Base-by-base conservation (phyloP, 2,888 invertebrate species). In the Torymus auratus region DNA sequence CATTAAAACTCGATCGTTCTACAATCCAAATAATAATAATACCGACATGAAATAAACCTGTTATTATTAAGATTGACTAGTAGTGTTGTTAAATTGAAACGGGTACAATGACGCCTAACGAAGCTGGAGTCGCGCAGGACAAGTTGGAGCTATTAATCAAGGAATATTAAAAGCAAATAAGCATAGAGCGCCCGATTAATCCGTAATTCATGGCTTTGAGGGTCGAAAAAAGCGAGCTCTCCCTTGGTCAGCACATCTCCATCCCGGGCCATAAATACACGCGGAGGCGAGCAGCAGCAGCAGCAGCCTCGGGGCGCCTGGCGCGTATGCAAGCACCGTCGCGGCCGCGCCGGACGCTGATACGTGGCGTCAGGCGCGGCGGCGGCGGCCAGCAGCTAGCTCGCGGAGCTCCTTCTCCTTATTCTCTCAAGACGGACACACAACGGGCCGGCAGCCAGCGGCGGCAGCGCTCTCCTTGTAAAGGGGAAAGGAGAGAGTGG, bases 381-480 rank as follows among this genome's bases (percentile, higher is more conserved):
- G n/a, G 58, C 64, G 73, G 61, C 53, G 61, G 62, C 1, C 3
- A 2, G 28, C 28, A 1, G 41, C 41, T 20, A 23, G 41, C 12
- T 15, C 20, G 60, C 53, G n/a, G 13, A 28, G 62, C 61, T 61
- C 61, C 58, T 56, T 78, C 78, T 77, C 65, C 61, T 70, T 74
- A 76, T 72, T 72, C 71, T 75, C 55, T 23, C 65, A 81, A 78
- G 69, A 85, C 82, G 82, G 88, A 88, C 88, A 88, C 88, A 88
- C 88, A 88, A 87, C 87, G 87, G 86, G 84, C 85, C 84, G 84
- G 85, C 85, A 84, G 84, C 85, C 83, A n/a, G 85, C 78, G 81
- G 81, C 75, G 82, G 81, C 65, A 83, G 85, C 84, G 82, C 58
- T 81, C 58, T 81, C 77, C 83, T 84, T 84, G 80, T 84, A 83